Conservation (phyloP, 1,140 invertebrate species). For the Brachionus manjavacas region DNA sequence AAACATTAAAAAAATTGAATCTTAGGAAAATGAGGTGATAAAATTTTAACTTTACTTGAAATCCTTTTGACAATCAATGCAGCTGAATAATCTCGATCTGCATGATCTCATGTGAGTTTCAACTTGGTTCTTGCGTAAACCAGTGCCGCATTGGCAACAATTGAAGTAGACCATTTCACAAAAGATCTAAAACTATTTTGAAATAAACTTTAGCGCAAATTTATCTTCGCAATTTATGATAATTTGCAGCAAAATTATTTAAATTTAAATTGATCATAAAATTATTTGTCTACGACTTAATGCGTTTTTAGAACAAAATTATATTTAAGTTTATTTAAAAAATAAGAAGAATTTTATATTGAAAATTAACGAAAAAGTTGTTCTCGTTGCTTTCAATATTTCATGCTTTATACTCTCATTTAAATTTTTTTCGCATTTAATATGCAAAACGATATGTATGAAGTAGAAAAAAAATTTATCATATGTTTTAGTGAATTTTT, state of each 20-base stretch:
- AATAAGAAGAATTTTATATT: not conserved
- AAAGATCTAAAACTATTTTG: not conserved
- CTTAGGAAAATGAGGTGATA: constrained; percentile 3
- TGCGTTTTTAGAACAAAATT: not conserved
- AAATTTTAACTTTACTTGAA: constrained; percentile 63
- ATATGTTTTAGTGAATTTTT: not conserved
- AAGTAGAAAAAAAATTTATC: not conserved
- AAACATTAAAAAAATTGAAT: not conserved
- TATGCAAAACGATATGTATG: not conserved
- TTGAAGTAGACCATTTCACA: constrained; percentile 79
- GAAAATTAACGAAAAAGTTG: not conserved
- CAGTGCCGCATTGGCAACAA: constrained; percentile 80
- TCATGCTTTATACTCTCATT: not conserved
- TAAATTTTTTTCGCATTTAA: not conserved
- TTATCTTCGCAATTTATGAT: not conserved
- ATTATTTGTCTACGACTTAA: not conserved
- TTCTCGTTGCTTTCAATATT: not conserved
- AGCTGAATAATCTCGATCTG: constrained; percentile 76
- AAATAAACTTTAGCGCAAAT: not conserved
- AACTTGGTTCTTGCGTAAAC: constrained; percentile 81
- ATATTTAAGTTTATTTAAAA: not conserved
- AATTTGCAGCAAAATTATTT: not conserved
- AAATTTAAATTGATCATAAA: not conserved
- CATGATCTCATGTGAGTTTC: constrained; percentile 69
- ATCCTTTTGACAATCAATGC: constrained; percentile 85